Conservation (phyloP, 2,888 invertebrate genomes). For the Epistrophe eligans region DNA sequence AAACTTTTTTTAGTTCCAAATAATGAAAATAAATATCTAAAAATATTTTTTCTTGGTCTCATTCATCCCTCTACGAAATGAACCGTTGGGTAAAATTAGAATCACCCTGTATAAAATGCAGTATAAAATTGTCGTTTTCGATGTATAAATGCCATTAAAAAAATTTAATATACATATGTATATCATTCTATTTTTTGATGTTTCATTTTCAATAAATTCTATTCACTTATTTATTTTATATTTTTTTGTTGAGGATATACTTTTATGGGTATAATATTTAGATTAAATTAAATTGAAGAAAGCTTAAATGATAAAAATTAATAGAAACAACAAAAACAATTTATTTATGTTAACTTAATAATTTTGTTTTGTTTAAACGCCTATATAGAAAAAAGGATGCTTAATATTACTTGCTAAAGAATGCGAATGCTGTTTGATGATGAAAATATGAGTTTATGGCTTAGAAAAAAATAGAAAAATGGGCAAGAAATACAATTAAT, state of each 20-base stretch:
- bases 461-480: neutral
- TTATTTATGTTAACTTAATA: neutral
- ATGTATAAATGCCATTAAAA: conserved; percentile 20
- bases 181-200: neutral
- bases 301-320: too few species aligned
- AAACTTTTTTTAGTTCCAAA: too few species aligned
- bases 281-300: neutral
- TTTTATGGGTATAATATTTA: neutral
- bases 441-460: conserved; percentile 5
- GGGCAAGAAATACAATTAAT: conserved; percentile 1
- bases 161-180: neutral
- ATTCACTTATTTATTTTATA: neutral
- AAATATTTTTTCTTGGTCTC: neutral
- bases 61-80: neutral
- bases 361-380: neutral
- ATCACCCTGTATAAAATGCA: neutral
- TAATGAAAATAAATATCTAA: too few species aligned
- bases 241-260: too few species aligned
- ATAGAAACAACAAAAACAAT: neutral
- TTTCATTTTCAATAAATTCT: neutral
- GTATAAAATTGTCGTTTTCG: conserved; percentile 49
- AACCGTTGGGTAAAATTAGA: neutral
- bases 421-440: conserved; percentile 28
- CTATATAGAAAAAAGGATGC: neutral
- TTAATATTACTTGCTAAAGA: conserved; percentile 18